A percentile compares a stretch with the other conserved stretches of the same genome.
phyloP scores from a whole-genome alignment of 1,140 invertebrate species.

The Brachionus calyciflorus region DNA sequence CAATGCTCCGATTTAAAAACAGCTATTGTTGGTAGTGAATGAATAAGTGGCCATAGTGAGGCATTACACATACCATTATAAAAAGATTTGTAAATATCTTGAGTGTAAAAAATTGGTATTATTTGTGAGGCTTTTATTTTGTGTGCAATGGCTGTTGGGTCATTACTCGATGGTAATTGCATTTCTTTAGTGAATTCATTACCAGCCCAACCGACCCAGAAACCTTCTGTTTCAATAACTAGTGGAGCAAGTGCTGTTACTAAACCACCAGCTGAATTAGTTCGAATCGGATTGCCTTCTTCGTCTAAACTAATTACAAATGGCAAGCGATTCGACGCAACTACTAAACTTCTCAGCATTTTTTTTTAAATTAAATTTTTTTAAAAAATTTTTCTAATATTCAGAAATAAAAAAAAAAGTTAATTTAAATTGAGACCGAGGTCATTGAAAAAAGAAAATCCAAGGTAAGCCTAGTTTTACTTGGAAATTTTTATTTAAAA shows the following conservation, averaged over 20 bases:
- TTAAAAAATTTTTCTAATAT: too few relatives aligned
- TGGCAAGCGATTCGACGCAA: constrained; percentile 6
- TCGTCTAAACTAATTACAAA: background rate
- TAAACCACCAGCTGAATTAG: constrained; percentile 66
- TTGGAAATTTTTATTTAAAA: too few relatives aligned
- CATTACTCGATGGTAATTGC: constrained; percentile 77
- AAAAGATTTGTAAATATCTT: constrained; percentile 74
- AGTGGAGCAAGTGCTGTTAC: constrained; percentile 85
- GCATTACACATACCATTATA: constrained; percentile 89
- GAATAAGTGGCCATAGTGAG: constrained; percentile 84
- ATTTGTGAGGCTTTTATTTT: constrained; percentile 74
- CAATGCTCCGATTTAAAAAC: constrained; percentile 76
- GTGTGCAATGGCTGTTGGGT: constrained; percentile 74
- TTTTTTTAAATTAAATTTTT: too few relatives aligned
- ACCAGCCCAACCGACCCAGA: constrained; percentile 86
- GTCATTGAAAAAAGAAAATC: too few relatives aligned
- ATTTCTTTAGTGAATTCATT: constrained; percentile 66
- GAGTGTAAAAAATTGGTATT: constrained; percentile 73
- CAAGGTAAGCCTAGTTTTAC: too few relatives aligned
- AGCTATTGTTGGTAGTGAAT: constrained; percentile 79
- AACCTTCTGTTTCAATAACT: constrained; percentile 74
- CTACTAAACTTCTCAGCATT: background rate
- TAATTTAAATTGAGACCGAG: too few relatives aligned
- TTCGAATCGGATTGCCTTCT: background rate
- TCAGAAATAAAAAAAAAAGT: too few relatives aligned